A percentile compares a stretch with the other conserved stretches of the same genome.
Evolutionary conservation across 2,888 invertebrate species (phyloP).

Genomic region (Cantharis lateralis): DNA sequence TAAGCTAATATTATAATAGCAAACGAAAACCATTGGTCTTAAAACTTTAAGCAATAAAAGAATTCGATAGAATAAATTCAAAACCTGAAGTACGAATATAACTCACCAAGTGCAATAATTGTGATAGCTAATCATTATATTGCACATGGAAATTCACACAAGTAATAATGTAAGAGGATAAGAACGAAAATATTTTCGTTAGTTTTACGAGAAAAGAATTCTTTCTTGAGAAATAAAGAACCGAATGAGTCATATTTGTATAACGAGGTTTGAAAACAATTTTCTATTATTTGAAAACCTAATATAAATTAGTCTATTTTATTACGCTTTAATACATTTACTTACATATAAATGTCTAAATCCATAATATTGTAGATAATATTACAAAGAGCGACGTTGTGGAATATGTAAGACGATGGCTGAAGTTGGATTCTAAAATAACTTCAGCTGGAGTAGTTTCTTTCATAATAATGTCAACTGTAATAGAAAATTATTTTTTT

Average conservation of each 20-base stretch:
- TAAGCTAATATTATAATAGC: constrained; percentile 1
- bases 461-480: constrained; percentile 30
- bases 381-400: constrained; percentile 15
- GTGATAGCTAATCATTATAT: neutral
- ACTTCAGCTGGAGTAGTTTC: constrained; percentile 26
- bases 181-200: neutral
- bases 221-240: neutral
- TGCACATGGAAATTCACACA: neutral
- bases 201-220: neutral
- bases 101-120: neutral
- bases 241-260: neutral
- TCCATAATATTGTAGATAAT: constrained; percentile 11
- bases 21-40: neutral
- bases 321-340: constrained; percentile 22
- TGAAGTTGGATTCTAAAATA: constrained; percentile 19
- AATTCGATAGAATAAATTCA: neutral
- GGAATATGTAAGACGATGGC: constrained; percentile 15
- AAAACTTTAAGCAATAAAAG: neutral
- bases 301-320: constrained; percentile 18
- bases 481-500: constrained; percentile 1
- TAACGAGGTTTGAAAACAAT: neutral
- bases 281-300: neutral
- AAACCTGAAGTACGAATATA: neutral
- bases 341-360: constrained; percentile 17
- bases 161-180: neutral